These are phyloP conservation scores for Premnoplex brunnescens DNA, from an alignment of 2,797 vertebrate genomes.

Conservation along the genomic window DNA sequence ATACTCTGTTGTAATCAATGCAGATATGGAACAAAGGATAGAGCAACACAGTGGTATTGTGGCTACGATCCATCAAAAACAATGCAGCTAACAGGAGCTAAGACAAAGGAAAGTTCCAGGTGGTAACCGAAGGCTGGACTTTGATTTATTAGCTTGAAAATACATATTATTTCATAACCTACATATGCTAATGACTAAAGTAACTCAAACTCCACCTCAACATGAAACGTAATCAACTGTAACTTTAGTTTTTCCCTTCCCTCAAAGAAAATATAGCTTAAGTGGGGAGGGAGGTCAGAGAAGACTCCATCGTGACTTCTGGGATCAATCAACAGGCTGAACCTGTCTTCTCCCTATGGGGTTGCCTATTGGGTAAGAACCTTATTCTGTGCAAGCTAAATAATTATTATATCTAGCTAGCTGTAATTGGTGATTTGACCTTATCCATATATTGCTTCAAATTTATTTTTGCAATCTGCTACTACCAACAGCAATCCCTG, in stretches of 20 bases:
- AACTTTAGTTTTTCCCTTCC: not conserved
- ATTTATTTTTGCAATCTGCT: not conserved
- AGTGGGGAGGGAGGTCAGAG: not conserved
- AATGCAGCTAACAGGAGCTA: not conserved
- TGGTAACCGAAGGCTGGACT: rapidly evolving
- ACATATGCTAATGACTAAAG: not conserved
- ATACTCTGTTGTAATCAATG: rapidly evolving
- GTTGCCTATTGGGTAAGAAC: not conserved
- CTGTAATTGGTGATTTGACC: not conserved
- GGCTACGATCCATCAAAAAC: not conserved
- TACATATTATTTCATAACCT: not conserved
- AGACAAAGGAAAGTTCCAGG: not conserved
- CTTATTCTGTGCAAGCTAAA: not conserved
- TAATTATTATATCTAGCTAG: not conserved
- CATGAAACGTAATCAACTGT: not conserved
- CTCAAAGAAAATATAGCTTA: not conserved
- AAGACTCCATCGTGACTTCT: not conserved
- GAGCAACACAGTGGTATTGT: rapidly evolving
- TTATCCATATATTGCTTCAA: not conserved
- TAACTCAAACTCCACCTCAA: not conserved
- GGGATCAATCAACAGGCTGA: not conserved
- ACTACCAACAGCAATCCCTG: not conserved
- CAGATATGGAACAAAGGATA: not conserved
- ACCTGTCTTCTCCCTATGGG: not conserved
- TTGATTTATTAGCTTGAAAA: not conserved